Percentiles rank a stretch among this genome's conserved stretches.
Evolutionary conservation across 2,113 vertebrate species (phyloP).

Genomic region (Chaetura pelagica): DNA sequence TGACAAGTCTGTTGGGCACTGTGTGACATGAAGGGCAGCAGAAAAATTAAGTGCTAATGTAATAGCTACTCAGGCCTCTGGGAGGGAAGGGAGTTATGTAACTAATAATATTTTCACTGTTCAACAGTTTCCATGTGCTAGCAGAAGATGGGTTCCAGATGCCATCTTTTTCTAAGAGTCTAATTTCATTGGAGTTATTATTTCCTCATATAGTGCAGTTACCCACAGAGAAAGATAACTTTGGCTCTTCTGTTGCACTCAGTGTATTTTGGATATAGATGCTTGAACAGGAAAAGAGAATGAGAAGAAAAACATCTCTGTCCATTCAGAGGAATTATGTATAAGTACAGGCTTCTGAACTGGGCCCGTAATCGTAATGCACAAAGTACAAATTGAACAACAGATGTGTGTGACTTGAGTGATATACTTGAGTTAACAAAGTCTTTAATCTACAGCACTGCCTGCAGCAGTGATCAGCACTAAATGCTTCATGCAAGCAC

Average conservation of each 20-base stretch:
- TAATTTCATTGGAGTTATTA: slow-evolving; percentile 28
- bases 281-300: background rate
- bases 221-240: slow-evolving; percentile 43
- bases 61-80: background rate
- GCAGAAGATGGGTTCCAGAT: slow-evolving; percentile 11
- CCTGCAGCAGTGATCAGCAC: background rate
- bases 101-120: background rate
- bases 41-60: background rate
- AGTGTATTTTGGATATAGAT: background rate
- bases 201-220: background rate
- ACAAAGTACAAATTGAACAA: slow-evolving; percentile 23
- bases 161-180: slow-evolving; percentile 20
- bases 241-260: background rate
- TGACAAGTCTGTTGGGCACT: background rate
- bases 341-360: background rate
- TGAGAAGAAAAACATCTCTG: background rate
- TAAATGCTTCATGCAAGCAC: background rate
- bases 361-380: background rate
- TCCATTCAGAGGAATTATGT: background rate
- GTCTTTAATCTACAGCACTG: slow-evolving; percentile 17
- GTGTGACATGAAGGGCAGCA: background rate
- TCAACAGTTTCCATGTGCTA: background rate
- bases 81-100: background rate
- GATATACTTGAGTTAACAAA: slow-evolving; percentile 19
- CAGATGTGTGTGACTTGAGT: background rate